These are phyloP conservation scores for Abrostola triplasia DNA, from an alignment of 2,888 invertebrate genomes.

Conservation along the genomic window DNA sequence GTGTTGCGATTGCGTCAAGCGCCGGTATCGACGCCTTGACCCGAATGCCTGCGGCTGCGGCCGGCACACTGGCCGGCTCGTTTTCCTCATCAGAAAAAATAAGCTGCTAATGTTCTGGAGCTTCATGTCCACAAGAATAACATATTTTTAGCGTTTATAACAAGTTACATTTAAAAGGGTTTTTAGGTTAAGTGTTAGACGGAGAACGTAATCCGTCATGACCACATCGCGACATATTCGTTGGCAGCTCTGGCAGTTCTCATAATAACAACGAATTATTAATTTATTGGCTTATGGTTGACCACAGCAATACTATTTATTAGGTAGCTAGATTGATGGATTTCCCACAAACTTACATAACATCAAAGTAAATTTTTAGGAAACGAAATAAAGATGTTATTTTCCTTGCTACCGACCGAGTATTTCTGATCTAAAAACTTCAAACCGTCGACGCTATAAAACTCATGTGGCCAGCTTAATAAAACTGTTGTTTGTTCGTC, in stretches of 20 bases:
- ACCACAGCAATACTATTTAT: slow-evolving; percentile 1
- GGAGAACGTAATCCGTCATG: neutral
- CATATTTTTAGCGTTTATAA: neutral
- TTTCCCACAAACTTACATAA: slow-evolving; percentile 29
- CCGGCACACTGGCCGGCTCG: slow-evolving; percentile 50
- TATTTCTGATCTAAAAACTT: slow-evolving; percentile 49
- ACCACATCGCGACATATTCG: neutral
- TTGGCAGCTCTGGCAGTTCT: too few species aligned
- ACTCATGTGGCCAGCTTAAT: slow-evolving; percentile 47
- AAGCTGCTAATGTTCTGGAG: slow-evolving; percentile 23
- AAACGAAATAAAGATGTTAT: slow-evolving; percentile 37
- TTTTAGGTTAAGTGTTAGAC: too few species aligned
- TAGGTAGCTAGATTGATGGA: slow-evolving; percentile 7
- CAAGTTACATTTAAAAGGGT: too few species aligned
- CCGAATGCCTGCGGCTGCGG: slow-evolving; percentile 66
- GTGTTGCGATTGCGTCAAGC: slow-evolving; percentile 76
- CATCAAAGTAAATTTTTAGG: slow-evolving; percentile 44
- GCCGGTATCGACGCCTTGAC: slow-evolving; percentile 75
- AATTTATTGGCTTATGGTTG: neutral
- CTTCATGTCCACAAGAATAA: slow-evolving; percentile 4
- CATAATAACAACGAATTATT: neutral
- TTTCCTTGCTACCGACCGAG: slow-evolving; percentile 13
- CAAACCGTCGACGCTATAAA: slow-evolving; percentile 44
- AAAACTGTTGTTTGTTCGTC: slow-evolving; percentile 51
- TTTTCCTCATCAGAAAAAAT: slow-evolving; percentile 59